These are phyloP conservation scores for Cotesia typhae DNA, from an alignment of 1,140 invertebrate genomes.

Conservation along the genomic window DNA sequence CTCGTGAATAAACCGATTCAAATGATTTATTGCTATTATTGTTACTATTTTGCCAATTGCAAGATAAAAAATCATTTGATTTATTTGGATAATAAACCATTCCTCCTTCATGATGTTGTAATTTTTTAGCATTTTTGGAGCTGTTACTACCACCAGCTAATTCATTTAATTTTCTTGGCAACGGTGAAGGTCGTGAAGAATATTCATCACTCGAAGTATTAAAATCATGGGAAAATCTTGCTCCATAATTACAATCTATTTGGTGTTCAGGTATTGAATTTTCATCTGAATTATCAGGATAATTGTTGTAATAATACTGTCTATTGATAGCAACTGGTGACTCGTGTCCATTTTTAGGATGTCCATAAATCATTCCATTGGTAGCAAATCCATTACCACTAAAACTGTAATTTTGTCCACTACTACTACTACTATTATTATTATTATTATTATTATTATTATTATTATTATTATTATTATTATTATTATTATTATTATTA, in stretches of 20 bases:
- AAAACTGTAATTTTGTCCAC: slow-evolving; percentile 31
- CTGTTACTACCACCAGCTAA: no score
- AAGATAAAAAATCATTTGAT: slow-evolving; percentile 29
- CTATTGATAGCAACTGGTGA: slow-evolving; percentile 16
- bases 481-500: slow-evolving; percentile 48
- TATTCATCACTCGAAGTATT: neutral
- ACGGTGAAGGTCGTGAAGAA: neutral
- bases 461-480: no score
- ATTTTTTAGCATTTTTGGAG: slow-evolving; percentile 8
- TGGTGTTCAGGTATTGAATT: slow-evolving; percentile 13
- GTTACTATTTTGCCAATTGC: neutral
- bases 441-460: slow-evolving; percentile 50
- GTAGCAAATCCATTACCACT: slow-evolving; percentile 34
- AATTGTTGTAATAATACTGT: neutral
- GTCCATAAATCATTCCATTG: slow-evolving; percentile 48
- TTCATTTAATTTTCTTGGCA: slow-evolving; percentile 11
- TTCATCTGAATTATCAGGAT: slow-evolving; percentile 4
- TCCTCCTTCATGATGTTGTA: slow-evolving; percentile 29
- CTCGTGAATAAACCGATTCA: slow-evolving; percentile 1
- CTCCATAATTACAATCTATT: neutral
- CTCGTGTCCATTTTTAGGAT: slow-evolving; percentile 47
- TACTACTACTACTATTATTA: slow-evolving; percentile 31
- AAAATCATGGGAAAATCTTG: neutral
- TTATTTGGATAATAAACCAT: slow-evolving; percentile 42
- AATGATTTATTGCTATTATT: neutral